Evolutionary conservation across 53 echinoderm and acorn worm genomes (phyloP), one percentile per base, ranked within the genome.

Genomic region (Holothuria scabra): DNA sequence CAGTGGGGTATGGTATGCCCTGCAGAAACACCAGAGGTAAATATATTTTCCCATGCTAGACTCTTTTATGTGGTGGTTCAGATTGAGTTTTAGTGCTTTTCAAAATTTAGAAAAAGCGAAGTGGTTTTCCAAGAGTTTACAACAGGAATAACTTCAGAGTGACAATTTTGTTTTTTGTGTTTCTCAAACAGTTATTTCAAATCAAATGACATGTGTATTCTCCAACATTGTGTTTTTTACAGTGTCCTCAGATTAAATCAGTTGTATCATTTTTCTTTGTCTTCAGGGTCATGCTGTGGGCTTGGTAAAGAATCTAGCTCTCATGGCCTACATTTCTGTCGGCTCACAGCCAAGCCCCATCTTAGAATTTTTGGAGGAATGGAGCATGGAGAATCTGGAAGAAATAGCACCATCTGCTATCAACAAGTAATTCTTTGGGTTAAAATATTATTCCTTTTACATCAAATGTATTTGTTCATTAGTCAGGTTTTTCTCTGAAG

Each of bases 1-100:
- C 94, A 92, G 69, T 97, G 97, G 97, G 97, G 97, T 30, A 97
- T 97, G 97, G 94, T 97, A 11, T 97, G 97, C 52, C 97, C 97
- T 72, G 97, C 97, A 26, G 97, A 97, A 84, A 97, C 97, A 31
- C 97, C 97, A 66, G 97, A 97, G 97, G 97, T 97, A 60, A 70
- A 86, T 24, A 25, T 22, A 3, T 64, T 30, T 0, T 63, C 23
- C 2, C 5, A 12, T 1, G 3, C 52, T 10, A 44, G 44, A 5
- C 10, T 7, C 10, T 7, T 44, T 44, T 44, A 10, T 44, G 44
- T 41, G 41, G 41, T 8, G n/a, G 31, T 71, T 4, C 8, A 46
- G 2, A 44, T 41, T 41, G 41, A 41, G n/a, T n/a, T 6, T 8
- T 41, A 4, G 41, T 41, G 8, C 2, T 8, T 10, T 3, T 41